These are phyloP conservation scores for Scomber scombrus DNA, from an alignment of 2,113 vertebrate species.

Conservation along the genomic window DNA sequence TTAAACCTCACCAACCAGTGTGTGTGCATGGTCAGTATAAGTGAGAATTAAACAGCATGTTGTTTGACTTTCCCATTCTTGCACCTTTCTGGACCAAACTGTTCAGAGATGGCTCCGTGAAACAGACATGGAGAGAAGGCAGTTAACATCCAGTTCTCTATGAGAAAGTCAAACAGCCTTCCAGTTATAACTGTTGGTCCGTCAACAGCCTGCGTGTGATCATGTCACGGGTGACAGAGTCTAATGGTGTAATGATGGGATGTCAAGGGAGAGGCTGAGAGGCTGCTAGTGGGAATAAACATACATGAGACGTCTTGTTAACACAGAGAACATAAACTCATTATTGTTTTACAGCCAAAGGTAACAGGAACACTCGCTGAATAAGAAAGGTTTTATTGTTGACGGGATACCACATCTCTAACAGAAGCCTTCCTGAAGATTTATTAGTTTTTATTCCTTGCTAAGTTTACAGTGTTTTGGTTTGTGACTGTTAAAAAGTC, in stretches of 20 bases:
- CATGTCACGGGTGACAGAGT: constrained; percentile 74
- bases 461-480: too few relatives aligned
- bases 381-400: constrained; percentile 3
- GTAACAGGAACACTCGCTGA: constrained; percentile 35
- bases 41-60: not conserved
- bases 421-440: not conserved
- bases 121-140: not conserved
- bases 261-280: constrained; percentile 39
- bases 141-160: constrained; percentile 22
- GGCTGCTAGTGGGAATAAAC: constrained; percentile 50
- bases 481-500: too few relatives aligned
- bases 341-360: constrained; percentile 69
- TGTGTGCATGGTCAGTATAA: not conserved
- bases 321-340: constrained; percentile 64
- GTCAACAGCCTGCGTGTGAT: constrained; percentile 64
- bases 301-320: constrained; percentile 61
- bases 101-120: constrained; percentile 12
- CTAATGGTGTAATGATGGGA: constrained; percentile 69
- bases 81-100: not conserved
- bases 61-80: not conserved
- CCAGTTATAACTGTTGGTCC: constrained; percentile 1
- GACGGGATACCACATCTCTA: not conserved
- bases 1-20: not conserved
- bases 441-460: not conserved
- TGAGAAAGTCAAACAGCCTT: constrained; percentile 69